phyloP scores from a whole-genome alignment of 2,113 vertebrate genomes.

The Panthera uncia region DNA sequence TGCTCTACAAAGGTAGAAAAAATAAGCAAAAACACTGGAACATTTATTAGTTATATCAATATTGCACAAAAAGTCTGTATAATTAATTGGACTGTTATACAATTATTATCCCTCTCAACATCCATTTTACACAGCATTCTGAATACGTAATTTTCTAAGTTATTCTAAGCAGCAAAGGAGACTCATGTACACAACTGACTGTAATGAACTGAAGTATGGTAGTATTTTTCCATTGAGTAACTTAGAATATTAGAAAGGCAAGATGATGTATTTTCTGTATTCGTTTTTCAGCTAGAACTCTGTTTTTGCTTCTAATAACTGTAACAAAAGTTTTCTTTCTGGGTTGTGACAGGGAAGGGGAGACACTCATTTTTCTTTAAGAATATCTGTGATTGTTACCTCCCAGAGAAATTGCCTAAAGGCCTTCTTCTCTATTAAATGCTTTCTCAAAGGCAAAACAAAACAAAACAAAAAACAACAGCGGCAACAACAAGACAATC shows the following conservation, averaged over 20 bases:
- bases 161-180: background rate
- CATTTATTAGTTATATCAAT: background rate
- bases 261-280: background rate
- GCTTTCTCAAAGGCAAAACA: conserved; percentile 60
- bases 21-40: background rate
- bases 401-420: conserved; percentile 55
- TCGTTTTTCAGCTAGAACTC: conserved; percentile 1
- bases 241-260: background rate
- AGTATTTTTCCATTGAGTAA: background rate
- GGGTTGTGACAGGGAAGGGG: background rate
- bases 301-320: background rate
- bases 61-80: background rate
- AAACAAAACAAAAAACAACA: conserved; percentile 36
- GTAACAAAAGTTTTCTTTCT: conserved; percentile 24
- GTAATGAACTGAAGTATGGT: background rate
- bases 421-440: conserved; percentile 45
- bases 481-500: background rate
- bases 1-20: background rate
- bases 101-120: background rate
- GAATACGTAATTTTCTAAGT: background rate
- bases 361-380: conserved; percentile 56
- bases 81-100: background rate
- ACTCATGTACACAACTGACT: background rate
- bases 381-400: conserved; percentile 51
- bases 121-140: background rate